Conservation (phyloP, 1,140 invertebrate genomes). For the Grapholita molesta region DNA sequence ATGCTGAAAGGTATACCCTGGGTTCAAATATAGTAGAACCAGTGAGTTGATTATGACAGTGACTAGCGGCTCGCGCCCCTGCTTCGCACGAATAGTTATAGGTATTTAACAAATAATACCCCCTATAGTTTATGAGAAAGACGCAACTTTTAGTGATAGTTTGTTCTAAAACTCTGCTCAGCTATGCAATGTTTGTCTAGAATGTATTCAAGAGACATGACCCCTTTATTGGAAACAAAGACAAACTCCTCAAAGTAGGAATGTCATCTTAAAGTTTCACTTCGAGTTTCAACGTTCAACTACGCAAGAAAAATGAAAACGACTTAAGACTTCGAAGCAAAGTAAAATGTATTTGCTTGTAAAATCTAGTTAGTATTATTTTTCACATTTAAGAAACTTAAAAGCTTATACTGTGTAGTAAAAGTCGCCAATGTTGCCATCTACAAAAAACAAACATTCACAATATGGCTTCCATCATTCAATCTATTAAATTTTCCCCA, state of each 20-base stretch:
- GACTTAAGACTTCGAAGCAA: not conserved
- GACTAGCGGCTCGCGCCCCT: too few species aligned
- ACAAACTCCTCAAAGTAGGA: not conserved
- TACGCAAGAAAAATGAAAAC: not conserved
- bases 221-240: not conserved
- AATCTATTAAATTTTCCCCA: too few species aligned
- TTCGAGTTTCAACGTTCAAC: not conserved
- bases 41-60: too few species aligned
- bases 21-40: too few species aligned
- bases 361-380: not conserved
- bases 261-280: conserved; percentile 15
- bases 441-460: too few species aligned
- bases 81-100: too few species aligned
- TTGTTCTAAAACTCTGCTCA: not conserved
- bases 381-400: too few species aligned
- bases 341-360: not conserved
- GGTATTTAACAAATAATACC: too few species aligned
- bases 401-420: too few species aligned
- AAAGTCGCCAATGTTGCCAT: too few species aligned
- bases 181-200: not conserved
- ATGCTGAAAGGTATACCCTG: too few species aligned
- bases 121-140: not conserved
- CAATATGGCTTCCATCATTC: too few species aligned
- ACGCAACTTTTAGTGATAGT: not conserved
- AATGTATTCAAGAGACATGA: not conserved